Evolutionary conservation across 1,140 invertebrate genomes (phyloP).

Genomic region (Oreohelix idahoensis): DNA sequence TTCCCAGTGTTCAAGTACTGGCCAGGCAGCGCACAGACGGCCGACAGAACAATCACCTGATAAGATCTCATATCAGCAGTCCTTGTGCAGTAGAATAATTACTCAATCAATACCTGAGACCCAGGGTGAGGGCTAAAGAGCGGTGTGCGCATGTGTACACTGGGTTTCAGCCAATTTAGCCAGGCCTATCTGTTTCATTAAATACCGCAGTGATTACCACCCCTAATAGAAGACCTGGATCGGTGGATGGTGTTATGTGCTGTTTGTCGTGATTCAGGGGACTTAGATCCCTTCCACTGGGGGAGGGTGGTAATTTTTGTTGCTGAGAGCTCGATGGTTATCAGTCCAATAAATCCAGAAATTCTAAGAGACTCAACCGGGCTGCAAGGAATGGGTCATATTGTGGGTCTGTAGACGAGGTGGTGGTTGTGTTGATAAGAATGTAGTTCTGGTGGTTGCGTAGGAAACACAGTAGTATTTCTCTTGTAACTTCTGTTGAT

Average conservation of each 20-base stretch:
- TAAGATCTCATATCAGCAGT: background rate
- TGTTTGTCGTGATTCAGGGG: background rate
- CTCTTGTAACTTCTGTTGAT: too few species aligned
- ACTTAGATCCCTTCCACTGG: background rate
- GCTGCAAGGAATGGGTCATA: too few species aligned
- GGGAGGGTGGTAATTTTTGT: too few species aligned
- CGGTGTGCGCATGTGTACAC: background rate
- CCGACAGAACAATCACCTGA: slow-evolving; percentile 1
- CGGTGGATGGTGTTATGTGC: background rate
- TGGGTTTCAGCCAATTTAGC: background rate
- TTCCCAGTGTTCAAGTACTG: slow-evolving; percentile 2
- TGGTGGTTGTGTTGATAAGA: too few species aligned
- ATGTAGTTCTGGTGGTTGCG: too few species aligned
- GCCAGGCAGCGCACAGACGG: background rate
- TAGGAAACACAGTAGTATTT: too few species aligned
- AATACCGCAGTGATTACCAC: background rate
- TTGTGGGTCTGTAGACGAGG: too few species aligned
- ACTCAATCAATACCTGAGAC: background rate
- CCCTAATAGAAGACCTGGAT: background rate
- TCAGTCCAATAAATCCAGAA: too few species aligned
- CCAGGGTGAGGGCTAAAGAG: background rate
- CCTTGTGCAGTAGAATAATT: slow-evolving; percentile 6
- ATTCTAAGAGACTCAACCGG: too few species aligned
- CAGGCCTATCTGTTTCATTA: slow-evolving; percentile 11
- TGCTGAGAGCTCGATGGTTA: too few species aligned